A percentile compares a stretch with the other conserved stretches of the same genome.
These are phyloP conservation scores for Scarus forsteni DNA, from an alignment of 2,797 vertebrate genomes.

Conservation along the genomic window DNA sequence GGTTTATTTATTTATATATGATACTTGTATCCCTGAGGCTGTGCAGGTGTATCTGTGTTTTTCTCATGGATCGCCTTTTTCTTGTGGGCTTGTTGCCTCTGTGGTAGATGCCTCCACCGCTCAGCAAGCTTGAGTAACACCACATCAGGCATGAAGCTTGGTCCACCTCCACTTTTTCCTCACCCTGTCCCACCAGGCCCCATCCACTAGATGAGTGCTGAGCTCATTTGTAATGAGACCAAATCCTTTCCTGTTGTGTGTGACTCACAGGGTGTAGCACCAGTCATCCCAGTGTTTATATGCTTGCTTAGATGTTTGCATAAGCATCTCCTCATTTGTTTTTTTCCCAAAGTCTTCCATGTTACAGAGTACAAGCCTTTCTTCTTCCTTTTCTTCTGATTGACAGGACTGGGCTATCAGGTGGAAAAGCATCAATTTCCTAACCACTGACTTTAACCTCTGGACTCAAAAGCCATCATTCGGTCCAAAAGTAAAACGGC, in stretches of 20 bases:
- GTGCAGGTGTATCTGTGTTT: conserved; percentile 39
- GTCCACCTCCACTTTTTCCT: conserved; percentile 34
- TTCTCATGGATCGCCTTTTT: conserved; percentile 54
- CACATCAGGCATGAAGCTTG: conserved; percentile 20
- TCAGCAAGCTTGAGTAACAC: background rate
- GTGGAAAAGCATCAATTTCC: conserved; percentile 11
- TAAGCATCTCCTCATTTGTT: conserved; percentile 37
- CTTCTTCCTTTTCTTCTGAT: conserved; percentile 14
- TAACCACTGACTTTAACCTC: conserved; percentile 32
- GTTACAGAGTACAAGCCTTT: conserved; percentile 15
- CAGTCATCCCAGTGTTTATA: conserved; percentile 43
- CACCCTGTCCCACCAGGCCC: conserved; percentile 33
- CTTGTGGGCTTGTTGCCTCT: conserved; percentile 43
- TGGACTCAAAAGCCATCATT: conserved; percentile 39
- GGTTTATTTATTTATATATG: conserved; percentile 24
- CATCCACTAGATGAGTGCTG: conserved; percentile 71
- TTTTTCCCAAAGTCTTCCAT: conserved; percentile 17
- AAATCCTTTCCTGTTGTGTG: conserved; percentile 70
- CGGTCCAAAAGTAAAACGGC: conserved; percentile 41
- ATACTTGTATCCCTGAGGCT: conserved; percentile 18
- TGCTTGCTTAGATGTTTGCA: conserved; percentile 34
- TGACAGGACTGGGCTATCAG: conserved; percentile 17
- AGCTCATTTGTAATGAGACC: conserved; percentile 68
- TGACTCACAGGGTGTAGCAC: conserved; percentile 73
- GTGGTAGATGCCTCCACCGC: conserved; percentile 33